phyloP scores from a whole-genome alignment of 2,113 vertebrate species.

The Varanus komodoensis region DNA sequence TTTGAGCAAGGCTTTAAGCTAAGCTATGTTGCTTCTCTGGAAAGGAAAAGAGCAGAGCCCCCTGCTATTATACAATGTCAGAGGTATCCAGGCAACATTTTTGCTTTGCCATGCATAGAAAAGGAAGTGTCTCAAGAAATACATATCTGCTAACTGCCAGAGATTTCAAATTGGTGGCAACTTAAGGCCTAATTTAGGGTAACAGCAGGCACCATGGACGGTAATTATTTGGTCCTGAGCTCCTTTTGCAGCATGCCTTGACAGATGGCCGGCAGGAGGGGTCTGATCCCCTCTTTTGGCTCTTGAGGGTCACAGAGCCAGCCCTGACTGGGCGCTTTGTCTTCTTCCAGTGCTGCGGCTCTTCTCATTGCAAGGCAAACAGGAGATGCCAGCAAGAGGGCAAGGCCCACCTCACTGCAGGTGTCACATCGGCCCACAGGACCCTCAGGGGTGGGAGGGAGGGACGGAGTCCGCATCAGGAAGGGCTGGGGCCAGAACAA shows the following conservation, averaged over 20 bases:
- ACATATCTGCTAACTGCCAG: not conserved
- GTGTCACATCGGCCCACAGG: too few relatives aligned
- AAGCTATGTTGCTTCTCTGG: constrained; percentile 38
- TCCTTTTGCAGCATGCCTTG: not conserved
- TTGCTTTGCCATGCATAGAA: constrained; percentile 30
- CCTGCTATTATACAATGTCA: constrained; percentile 36
- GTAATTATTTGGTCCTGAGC: not conserved
- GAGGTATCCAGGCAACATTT: constrained; percentile 52
- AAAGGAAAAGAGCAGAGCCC: constrained; percentile 43
- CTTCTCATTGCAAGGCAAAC: too few relatives aligned
- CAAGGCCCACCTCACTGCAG: too few relatives aligned
- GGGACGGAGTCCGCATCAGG: too few relatives aligned
- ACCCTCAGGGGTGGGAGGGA: too few relatives aligned
- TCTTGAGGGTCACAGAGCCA: not conserved
- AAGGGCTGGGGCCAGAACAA: too few relatives aligned
- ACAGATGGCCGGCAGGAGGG: not conserved
- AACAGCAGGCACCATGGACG: too few relatives aligned
- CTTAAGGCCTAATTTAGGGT: not conserved
- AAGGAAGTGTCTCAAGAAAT: not conserved
- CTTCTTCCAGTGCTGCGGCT: not conserved
- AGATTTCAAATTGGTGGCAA: not conserved
- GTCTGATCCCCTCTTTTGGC: not conserved
- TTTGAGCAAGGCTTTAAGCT: constrained; percentile 42
- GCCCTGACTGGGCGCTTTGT: not conserved
- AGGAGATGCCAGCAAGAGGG: too few relatives aligned